Conservation (phyloP, 2,113 vertebrate genomes). For the Corythaixoides concolor region DNA sequence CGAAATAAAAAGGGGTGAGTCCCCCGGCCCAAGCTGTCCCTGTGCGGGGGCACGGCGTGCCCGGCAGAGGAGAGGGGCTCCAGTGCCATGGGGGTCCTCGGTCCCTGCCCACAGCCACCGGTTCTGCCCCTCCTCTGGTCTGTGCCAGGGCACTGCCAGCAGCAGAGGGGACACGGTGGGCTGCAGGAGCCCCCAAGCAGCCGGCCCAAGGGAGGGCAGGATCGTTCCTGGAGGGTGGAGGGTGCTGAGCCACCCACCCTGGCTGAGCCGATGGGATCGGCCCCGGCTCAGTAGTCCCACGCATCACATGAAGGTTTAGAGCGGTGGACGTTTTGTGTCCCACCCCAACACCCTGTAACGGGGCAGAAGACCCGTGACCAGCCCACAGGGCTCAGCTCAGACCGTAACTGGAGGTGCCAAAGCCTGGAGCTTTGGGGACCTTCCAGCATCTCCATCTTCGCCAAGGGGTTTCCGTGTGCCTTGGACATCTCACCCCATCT, state of each 20-base stretch:
- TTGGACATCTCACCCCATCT: not conserved
- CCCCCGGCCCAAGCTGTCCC: not conserved
- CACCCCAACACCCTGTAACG: too few relatives aligned
- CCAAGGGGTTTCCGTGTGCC: rapidly evolving
- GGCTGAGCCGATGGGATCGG: not conserved
- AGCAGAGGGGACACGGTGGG: not conserved
- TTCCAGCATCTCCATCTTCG: not conserved
- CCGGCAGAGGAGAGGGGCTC: rapidly evolving
- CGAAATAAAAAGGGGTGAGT: not conserved
- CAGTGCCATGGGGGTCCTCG: rapidly evolving
- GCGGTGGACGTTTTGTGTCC: not conserved
- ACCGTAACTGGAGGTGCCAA: not conserved
- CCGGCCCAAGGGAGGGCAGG: not conserved
- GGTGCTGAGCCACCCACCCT: not conserved
- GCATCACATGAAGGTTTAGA: rapidly evolving
- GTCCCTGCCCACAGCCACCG: rapidly evolving
- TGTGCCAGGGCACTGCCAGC: not conserved
- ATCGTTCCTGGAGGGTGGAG: not conserved
- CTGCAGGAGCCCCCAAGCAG: not conserved
- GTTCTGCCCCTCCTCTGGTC: not conserved
- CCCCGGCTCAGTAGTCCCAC: rapidly evolving
- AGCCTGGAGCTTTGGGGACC: not conserved
- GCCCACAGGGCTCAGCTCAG: not conserved
- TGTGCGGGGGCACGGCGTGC: rapidly evolving
- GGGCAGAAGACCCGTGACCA: not conserved